Evolutionary conservation across 2,113 vertebrate species (phyloP), one percentile per base, ranked within the genome.

Genomic region (Clarias gariepinus): DNA sequence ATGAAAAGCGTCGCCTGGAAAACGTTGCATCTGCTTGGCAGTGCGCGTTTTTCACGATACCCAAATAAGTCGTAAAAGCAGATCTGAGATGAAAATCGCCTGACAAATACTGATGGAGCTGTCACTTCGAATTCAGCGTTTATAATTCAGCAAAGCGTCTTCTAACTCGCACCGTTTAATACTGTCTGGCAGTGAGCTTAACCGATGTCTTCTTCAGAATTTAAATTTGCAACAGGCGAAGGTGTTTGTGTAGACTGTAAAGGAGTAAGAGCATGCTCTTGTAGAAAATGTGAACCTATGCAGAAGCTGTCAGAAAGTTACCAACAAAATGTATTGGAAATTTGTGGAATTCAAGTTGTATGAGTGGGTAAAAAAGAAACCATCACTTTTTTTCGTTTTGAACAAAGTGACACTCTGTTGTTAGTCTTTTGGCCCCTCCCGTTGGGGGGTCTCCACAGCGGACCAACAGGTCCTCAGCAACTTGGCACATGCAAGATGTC

Each of bases 31-130:
- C 85, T 82, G 80, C 79, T 52, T 3, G 13, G 8, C 6, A 28
- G 71, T 1, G 33, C 30, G 52, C 2, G 13, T 81, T 41, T 47
- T 64, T 28, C 76, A 66, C 13, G 16, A 33, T 16, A 10, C 83
- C 36, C 23, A 30, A 55, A 69, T 71, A 36, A 60, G 52, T 36
- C 77, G 33, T 71, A 60, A 83, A 47, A 82, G 68, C 55, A 30
- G 68, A 47, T 82, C 76, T 64, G 57, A 82, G 76, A 81, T 68
- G 63, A 86, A 71, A 57, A 82, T 82, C 61, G 30, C 36, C 86
- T 83, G 84, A 80, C 87, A 83, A 82, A 80, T 80, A 86, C 81
- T 78, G 71, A 85, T 85, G 87, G 83, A 89, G 82, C 53, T 21
- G 63, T 82, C 83, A 82, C 79, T 57, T 87, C 58, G 41, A 18